These are phyloP conservation scores for Egretta garzetta DNA, from an alignment of 2,113 vertebrate genomes.

Conservation along the genomic window DNA sequence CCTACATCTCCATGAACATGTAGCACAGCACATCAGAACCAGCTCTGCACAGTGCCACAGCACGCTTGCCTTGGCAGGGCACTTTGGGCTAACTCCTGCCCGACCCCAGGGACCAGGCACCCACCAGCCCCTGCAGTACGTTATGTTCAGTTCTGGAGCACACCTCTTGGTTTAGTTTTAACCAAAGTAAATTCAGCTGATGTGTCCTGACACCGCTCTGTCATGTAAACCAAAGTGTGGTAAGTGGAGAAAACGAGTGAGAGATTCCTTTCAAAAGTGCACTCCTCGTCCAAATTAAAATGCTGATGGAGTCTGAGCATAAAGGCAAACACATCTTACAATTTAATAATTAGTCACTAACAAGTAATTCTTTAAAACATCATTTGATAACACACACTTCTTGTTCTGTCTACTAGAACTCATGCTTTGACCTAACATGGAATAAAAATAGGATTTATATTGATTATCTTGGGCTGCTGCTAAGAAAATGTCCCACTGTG, in stretches of 20 bases:
- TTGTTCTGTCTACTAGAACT: not conserved
- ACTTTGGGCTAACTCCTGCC: not conserved
- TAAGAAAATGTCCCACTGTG: not conserved
- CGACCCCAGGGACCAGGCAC: not conserved
- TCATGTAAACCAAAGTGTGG: not conserved
- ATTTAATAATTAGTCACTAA: not conserved
- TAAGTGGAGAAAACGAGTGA: not conserved
- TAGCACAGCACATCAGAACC: not conserved
- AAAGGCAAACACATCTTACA: not conserved
- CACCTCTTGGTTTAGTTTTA: not conserved
- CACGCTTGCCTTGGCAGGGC: fast-evolving
- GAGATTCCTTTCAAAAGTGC: not conserved
- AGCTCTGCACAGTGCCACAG: not conserved
- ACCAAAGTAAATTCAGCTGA: not conserved
- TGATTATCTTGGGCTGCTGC: not conserved
- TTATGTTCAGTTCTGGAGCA: not conserved
- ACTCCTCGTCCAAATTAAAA: not conserved
- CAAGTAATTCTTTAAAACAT: not conserved
- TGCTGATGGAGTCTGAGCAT: not conserved
- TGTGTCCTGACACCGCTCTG: fast-evolving
- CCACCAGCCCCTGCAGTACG: not conserved
- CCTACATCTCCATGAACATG: not conserved
- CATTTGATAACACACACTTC: not conserved
- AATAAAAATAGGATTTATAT: not conserved
- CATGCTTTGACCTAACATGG: not conserved